Conservation (phyloP, 1,140 invertebrate species). For the Gonatopus flavifemur region DNA sequence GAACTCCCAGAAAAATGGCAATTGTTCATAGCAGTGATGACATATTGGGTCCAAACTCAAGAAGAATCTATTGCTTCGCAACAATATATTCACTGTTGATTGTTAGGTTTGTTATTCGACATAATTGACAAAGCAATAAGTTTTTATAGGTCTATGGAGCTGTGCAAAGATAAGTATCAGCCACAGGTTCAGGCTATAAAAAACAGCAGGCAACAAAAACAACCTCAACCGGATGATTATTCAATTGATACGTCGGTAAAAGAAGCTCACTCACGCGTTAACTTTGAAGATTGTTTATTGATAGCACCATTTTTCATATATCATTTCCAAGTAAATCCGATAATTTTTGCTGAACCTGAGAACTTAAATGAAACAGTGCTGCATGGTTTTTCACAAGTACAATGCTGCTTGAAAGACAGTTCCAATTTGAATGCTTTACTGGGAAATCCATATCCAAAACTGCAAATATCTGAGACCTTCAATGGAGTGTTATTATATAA, state of each 20-base stretch:
- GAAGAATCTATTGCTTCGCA: slow-evolving; percentile 49
- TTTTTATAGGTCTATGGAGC: slow-evolving; percentile 21
- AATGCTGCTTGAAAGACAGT: slow-evolving; percentile 65
- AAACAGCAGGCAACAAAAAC: too few species aligned
- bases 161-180: slow-evolving; percentile 34
- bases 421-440: slow-evolving; percentile 69
- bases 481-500: slow-evolving; percentile 78
- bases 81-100: slow-evolving; percentile 62
- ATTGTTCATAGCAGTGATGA: slow-evolving; percentile 64
- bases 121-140: slow-evolving; percentile 64
- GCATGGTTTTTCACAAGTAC: slow-evolving; percentile 73
- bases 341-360: slow-evolving; percentile 62
- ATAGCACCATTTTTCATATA: slow-evolving; percentile 63
- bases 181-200: too few species aligned
- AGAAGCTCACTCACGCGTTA: slow-evolving; percentile 44
- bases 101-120: slow-evolving; percentile 65
- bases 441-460: slow-evolving; percentile 59
- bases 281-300: slow-evolving; percentile 63
- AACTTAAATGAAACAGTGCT: slow-evolving; percentile 64
- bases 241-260: slow-evolving; percentile 10
- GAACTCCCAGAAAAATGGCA: slow-evolving; percentile 63
- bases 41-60: slow-evolving; percentile 68
- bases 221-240: too few species aligned
- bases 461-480: slow-evolving; percentile 62
- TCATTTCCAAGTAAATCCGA: slow-evolving; percentile 66